Evolutionary conservation across 2,888 invertebrate species (phyloP), one percentile per base, ranked within the genome.

Genomic region (Eumacrocentrus americanus): DNA sequence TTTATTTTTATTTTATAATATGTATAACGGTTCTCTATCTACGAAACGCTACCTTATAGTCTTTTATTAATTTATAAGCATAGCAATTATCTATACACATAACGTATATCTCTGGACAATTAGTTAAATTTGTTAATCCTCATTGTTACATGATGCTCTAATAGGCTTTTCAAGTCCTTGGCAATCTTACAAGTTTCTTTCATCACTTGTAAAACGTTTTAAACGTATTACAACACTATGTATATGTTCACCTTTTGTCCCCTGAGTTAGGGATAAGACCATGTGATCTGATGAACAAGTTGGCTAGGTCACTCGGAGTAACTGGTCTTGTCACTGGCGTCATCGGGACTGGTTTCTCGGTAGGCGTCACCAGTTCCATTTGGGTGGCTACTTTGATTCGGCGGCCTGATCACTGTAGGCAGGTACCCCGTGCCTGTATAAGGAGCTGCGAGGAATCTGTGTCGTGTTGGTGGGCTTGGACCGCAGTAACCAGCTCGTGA

Each of bases 371-470:
- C 72, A 6, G 73, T 73, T 2, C 77, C 76, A 50, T 78, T 80
- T 7, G 76, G 67, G 61, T 76, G 78, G 20, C 68, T 60, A 11
- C 68, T 72, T 61, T 79, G 78, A 69, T 75, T 80, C 18, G 78
- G 79, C 37, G 79, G 78, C 69, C 85, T 83, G 74, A 92, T 90
- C 18, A 93, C 90, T 0, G 92, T 91, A 0, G 92, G 90, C 53
- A 93, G 80, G 75, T 92, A 93, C 0, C 92, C 92, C 0, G 92
- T 91, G 3, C 92, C 92, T 12, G 91, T 87, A 76, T 92, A 92
- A 0, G 92, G 92, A 0, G 92, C 92, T 0, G 92, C 88, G 1
- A 93, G 81, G 78, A 93, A 92, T 61, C 92, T 84, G 73, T 92
- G 86, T n/a, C 90, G 84, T 55, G 85, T 84, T 37, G 81, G 79